phyloP scores from a whole-genome alignment of 2,797 vertebrate genomes.

The Anguilla obscura region DNA sequence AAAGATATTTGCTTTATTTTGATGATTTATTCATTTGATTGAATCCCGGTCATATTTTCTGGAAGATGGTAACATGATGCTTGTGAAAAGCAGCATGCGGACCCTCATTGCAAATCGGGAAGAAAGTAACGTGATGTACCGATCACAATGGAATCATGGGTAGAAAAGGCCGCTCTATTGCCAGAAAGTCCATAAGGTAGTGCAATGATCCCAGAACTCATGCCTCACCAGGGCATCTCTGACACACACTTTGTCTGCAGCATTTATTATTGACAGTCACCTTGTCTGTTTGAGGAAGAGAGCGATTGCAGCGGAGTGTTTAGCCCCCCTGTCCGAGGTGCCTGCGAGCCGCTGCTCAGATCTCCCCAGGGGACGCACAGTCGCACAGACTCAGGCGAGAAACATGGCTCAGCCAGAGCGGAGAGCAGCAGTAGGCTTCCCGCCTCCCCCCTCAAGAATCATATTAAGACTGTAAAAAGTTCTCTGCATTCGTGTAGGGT shows the following conservation, averaged over 20 bases:
- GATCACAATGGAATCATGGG: not conserved
- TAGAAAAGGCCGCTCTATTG: not conserved
- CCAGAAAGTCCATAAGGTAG: not conserved
- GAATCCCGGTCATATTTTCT: no score
- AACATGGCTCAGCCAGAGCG: not conserved
- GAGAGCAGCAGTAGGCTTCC: not conserved
- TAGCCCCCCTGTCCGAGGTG: not conserved
- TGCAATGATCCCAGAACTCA: not conserved
- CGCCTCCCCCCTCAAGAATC: not conserved
- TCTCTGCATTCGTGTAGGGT: not conserved
- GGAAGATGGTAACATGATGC: no score
- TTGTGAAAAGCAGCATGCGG: not conserved
- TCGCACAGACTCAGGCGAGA: not conserved
- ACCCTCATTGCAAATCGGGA: not conserved
- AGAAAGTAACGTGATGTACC: not conserved
- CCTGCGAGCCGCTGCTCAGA: not conserved
- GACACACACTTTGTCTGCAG: not conserved
- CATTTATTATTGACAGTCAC: not conserved
- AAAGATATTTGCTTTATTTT: no score
- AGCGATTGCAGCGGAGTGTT: not conserved
- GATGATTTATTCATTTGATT: no score
- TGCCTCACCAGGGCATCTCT: not conserved
- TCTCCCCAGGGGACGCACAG: not conserved
- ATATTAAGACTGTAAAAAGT: not conserved
- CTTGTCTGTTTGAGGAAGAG: not conserved